phyloP scores from a whole-genome alignment of 2,797 vertebrate genomes.

The Chaunax sp. region DNA sequence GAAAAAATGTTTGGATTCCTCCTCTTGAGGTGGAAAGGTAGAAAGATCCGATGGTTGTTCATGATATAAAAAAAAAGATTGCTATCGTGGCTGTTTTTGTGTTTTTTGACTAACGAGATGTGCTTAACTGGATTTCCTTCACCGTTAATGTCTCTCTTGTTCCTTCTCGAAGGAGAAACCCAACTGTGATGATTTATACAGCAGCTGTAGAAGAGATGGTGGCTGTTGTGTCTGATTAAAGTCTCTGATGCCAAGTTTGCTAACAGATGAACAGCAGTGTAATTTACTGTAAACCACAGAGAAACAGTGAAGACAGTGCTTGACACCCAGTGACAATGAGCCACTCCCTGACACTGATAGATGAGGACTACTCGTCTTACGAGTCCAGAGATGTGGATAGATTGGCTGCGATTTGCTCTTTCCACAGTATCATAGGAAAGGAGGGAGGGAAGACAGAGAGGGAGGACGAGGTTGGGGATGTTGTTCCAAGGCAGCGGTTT shows the following conservation, averaged over 20 bases:
- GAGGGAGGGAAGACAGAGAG: conserved; percentile 55
- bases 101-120: conserved; percentile 50
- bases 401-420: conserved; percentile 65
- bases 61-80: conserved; percentile 40
- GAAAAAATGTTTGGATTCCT: conserved; percentile 61
- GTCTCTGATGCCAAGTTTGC: conserved; percentile 25
- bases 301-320: conserved; percentile 45
- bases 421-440: conserved; percentile 68
- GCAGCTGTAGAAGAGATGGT: conserved; percentile 34
- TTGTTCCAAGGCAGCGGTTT: conserved; percentile 59
- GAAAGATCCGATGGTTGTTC: conserved; percentile 39
- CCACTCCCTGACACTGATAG: conserved; percentile 59
- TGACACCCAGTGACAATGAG: conserved; percentile 51
- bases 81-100: conserved; percentile 46
- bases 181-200: conserved; percentile 45
- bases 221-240: conserved; percentile 42
- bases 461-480: conserved; percentile 38
- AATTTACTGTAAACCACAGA: conserved; percentile 44
- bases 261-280: conserved; percentile 33
- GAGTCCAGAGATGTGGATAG: conserved; percentile 65
- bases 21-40: conserved; percentile 29
- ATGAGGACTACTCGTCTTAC: conserved; percentile 52
- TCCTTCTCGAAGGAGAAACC: conserved; percentile 40
- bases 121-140: conserved; percentile 50
- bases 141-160: conserved; percentile 34